A percentile compares a stretch with the other conserved stretches of the same genome.
Evolutionary conservation across 1,140 invertebrate genomes (phyloP).

Genomic region (Phenacoccus solenopsis): DNA sequence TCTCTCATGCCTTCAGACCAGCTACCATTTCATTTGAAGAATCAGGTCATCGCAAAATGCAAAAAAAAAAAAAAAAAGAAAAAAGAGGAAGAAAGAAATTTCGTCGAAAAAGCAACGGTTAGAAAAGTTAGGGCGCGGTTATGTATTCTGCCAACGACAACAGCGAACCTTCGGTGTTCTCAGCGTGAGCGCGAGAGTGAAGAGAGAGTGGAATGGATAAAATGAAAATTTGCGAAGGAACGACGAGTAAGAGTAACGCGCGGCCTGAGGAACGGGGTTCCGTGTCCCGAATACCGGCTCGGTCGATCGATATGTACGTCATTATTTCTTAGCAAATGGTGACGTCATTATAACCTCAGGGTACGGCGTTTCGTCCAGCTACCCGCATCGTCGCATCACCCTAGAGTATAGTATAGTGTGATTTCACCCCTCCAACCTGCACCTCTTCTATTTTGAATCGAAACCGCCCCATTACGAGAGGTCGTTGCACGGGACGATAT

Average conservation of each 20-base stretch:
- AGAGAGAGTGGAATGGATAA: background rate
- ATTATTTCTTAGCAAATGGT: background rate
- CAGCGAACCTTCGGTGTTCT: slow-evolving; percentile 5
- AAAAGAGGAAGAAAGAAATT: slow-evolving; percentile 27
- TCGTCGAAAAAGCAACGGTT: slow-evolving; percentile 23
- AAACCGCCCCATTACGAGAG: background rate
- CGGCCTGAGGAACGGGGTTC: background rate
- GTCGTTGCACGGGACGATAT: background rate
- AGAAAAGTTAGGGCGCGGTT: slow-evolving; percentile 28
- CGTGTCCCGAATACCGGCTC: slow-evolving; percentile 9
- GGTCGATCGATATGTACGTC: slow-evolving; percentile 13
- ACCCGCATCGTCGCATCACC: slow-evolving; percentile 4
- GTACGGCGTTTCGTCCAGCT: background rate
- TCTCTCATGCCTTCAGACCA: too few species aligned
- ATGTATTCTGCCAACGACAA: slow-evolving; percentile 9
- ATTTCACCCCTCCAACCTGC: background rate
- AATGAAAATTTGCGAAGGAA: slow-evolving; percentile 14
- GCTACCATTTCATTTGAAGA: background rate
- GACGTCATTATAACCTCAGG: background rate
- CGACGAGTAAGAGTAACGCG: background rate
- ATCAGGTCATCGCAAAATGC: background rate
- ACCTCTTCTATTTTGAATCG: slow-evolving; percentile 9
- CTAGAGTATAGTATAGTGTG: slow-evolving; percentile 20
- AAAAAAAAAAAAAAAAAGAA: slow-evolving; percentile 13
- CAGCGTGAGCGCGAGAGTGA: background rate